These are phyloP conservation scores for Gortyna flavago DNA, from an alignment of 2,888 invertebrate genomes.

Conservation along the genomic window DNA sequence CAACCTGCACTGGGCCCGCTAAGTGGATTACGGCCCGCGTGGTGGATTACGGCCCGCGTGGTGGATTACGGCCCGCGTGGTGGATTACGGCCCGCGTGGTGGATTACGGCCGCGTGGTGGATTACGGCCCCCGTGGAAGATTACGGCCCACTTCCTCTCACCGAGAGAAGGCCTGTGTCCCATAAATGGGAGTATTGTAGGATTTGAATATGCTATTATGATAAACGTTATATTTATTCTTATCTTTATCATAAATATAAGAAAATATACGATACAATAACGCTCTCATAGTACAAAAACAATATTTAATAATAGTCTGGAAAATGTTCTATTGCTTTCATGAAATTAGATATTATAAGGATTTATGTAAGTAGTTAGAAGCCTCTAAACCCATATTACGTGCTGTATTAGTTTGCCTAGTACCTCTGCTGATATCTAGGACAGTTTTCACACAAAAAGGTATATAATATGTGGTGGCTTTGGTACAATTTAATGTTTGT, in stretches of 20 bases:
- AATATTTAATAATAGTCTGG: slow-evolving; percentile 45
- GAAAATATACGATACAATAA: neutral
- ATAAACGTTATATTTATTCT: neutral
- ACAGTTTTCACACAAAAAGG: slow-evolving; percentile 4
- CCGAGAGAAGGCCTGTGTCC: too few species aligned
- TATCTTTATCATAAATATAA: neutral
- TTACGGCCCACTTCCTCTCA: too few species aligned
- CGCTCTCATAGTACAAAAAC: slow-evolving; percentile 17
- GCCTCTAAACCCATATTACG: slow-evolving; percentile 37
- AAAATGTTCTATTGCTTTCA: slow-evolving; percentile 45
- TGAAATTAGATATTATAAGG: slow-evolving; percentile 51
- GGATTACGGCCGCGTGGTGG: too few species aligned
- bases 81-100: too few species aligned
- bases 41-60: too few species aligned
- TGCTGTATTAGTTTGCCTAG: slow-evolving; percentile 39
- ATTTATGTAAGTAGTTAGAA: slow-evolving; percentile 52
- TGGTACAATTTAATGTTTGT: neutral
- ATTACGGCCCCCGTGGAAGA: too few species aligned
- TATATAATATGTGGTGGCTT: neutral
- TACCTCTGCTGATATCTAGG: slow-evolving; percentile 23
- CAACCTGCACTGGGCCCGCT: too few species aligned
- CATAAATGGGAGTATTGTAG: too few species aligned
- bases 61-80: too few species aligned
- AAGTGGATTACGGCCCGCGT: too few species aligned
- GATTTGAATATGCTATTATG: too few species aligned